Base-by-base conservation (phyloP, 2,888 invertebrate genomes). In the Drosophila diplacantha region DNA sequence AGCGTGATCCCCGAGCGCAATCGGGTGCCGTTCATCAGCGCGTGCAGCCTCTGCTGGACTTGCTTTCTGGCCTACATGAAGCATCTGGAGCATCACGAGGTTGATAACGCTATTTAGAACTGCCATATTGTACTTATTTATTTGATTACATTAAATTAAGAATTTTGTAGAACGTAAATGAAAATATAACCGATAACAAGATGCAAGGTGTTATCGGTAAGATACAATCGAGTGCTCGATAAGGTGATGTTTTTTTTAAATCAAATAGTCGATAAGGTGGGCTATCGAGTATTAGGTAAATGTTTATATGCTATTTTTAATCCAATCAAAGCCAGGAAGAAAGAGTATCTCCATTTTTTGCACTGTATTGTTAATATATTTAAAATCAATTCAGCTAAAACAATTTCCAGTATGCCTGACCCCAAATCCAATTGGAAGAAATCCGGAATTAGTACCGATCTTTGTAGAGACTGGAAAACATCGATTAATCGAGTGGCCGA, bases 11-110 rank as follows among this genome's bases (percentile, higher is more conserved):
- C 93, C 0, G 94, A 94, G 79, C 91, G 90, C 72, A 94, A 94
- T 83, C 90, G 94, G 43, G 92, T 94, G 2, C 90, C 93, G 1
- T 93, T 93, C 71, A 93, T 93, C 0, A 93, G 93, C 72, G 87
- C 90, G 0, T 93, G 93, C 60, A 94, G 94, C 84, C 91, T 94
- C 58, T 86, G 93, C 31, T 95, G 94, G 94, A 93, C 94, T 0
- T 91, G 92, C 16, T 94, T 93, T 83, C 89, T 95, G 67, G 93
- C 94, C 0, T 94, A 94, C 73, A 92, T 94, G 92, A 94, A 94
- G 87, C 92, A 93, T 71, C 79, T 91, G 56, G 89, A 91, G 72
- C 89, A 91, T 69, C 80, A 87, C 66, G 69, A 87, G 64, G 58
- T 86, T 18, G 81, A 83, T 49, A 66, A 73, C 52, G 74, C 66